Evolutionary conservation across 2,797 vertebrate genomes (phyloP), one percentile per base, ranked within the genome.

Genomic region (Aselliscus stoliczkanus): DNA sequence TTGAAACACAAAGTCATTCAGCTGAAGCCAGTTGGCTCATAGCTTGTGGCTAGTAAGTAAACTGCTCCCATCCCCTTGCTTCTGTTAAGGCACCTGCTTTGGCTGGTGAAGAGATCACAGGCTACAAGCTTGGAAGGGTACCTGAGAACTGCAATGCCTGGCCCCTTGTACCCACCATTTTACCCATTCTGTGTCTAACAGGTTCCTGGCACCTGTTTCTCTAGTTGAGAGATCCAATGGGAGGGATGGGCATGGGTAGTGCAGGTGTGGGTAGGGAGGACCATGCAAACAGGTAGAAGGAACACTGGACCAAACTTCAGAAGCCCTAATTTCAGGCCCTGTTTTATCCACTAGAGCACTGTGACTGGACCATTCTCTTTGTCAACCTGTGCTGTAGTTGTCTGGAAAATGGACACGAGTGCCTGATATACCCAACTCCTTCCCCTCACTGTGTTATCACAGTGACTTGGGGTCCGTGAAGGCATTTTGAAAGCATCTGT

Each of bases 311-410:
- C 0, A 0, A 54, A 86, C 34, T 11, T 27, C 29, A 67, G 65
- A 39, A 52, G 56, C 52, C 73, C 44, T 70, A 34, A 37, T 47
- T 44, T 69, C 44, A 73, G 60, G 47, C 0, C 25, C 29, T 17
- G 11, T 77, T 80, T 60, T 80, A 80, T n/a, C 52, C 44, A 14
- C 44, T 12, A 27, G n/a, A 69, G n/a, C n/a, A 4, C n/a, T 5
- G 23, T 12, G 17, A 9, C 31, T 0, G 0, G 25, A 20, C 4
- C 34, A 9, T 23, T 47, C 18, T 6, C 79, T 13, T 34, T 8
- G 31, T 60, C 11, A 25, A 1, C 34, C 65, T 27, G 21, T 20
- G 67, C 72, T 50, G 3, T 10, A 2, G 31, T 34, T 31, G 73
- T 50, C 76, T 52, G 62, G 52, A 83, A 79, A 85, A 44, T 15